These are phyloP conservation scores for Plagodis dolabraria DNA, from an alignment of 2,888 invertebrate species.

Conservation along the genomic window DNA sequence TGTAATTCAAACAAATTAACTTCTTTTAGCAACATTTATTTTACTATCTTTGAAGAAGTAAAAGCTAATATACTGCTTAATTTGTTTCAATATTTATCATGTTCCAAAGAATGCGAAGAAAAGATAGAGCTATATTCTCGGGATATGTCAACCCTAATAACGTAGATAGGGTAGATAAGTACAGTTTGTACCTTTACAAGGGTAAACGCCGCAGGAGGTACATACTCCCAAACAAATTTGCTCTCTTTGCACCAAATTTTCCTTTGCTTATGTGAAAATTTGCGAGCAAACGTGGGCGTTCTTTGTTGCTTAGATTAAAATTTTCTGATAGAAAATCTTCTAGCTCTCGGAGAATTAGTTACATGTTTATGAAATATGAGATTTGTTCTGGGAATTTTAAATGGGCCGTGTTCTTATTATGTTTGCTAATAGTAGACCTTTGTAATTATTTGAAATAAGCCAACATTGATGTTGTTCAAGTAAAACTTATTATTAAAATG, in stretches of 20 bases:
- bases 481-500: neutral
- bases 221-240: constrained; percentile 43
- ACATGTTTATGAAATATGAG: neutral
- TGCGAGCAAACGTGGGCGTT: constrained; percentile 19
- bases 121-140: constrained; percentile 8
- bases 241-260: constrained; percentile 27
- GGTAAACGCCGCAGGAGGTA: constrained; percentile 42
- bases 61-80: too few species aligned
- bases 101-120: neutral
- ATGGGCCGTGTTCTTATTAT: too few species aligned
- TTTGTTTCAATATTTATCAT: neutral
- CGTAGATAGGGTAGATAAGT: neutral
- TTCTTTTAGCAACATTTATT: too few species aligned
- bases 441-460: neutral
- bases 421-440: too few species aligned
- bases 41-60: too few species aligned
- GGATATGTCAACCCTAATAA: constrained; percentile 25
- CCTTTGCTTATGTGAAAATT: constrained; percentile 26
- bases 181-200: constrained; percentile 27
- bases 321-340: constrained; percentile 4
- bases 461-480: neutral
- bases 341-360: neutral
- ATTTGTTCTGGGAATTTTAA: neutral
- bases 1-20: too few species aligned
- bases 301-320: constrained; percentile 14